Base-by-base conservation (phyloP, 1,140 invertebrate genomes). In the Camponotus vicinus region DNA sequence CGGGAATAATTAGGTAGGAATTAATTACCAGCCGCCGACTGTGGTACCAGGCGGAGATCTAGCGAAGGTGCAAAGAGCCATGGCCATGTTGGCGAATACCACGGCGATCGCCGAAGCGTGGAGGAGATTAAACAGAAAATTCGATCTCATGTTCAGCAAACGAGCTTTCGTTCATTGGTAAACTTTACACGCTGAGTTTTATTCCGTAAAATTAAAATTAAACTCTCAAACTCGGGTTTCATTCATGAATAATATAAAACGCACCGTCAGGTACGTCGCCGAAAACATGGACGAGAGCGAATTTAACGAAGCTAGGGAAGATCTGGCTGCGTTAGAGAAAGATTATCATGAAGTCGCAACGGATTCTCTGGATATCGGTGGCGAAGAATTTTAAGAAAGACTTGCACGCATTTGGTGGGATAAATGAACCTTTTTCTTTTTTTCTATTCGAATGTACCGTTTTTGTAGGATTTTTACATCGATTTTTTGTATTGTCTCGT, bases 101-200 rank as follows among this genome's bases (percentile, higher is more conserved):
- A 98, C 98, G 0, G 97, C 97, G 45, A 98, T 98, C 91, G 97
- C 97, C 13, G 98, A 99, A 92, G 98, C 98, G 37, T 98, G 97
- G 97, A 97, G 97, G 55, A 96, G 97, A 42, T 85, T 97, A 4
- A 96, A 97, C 85, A 93, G 94, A 63, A 97, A 97, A 91, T 96
- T 96, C 88, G 96, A 96, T 91, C 89, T 96, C n/a, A 96, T 96
- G 96, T 96, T 96, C 85, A 91, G 94, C 8, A 96, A 96, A 91
- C 91, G 96, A 32, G 96, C 96, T 27, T 96, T 96, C 86, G 96
- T 96, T 61, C 96, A 96, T 85, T 96, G 96, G 96, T 96, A 95
- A 91, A 61, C 11, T 32, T 52, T 49, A 13, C 5, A 57, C 11
- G 5, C 0, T 27, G 0, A 34, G 34, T 32, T 71, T 49, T 34